Percentiles rank a stretch among this genome's conserved stretches.
Conservation (phyloP, 2,797 vertebrate genomes). For the Clarias laeviceps region DNA sequence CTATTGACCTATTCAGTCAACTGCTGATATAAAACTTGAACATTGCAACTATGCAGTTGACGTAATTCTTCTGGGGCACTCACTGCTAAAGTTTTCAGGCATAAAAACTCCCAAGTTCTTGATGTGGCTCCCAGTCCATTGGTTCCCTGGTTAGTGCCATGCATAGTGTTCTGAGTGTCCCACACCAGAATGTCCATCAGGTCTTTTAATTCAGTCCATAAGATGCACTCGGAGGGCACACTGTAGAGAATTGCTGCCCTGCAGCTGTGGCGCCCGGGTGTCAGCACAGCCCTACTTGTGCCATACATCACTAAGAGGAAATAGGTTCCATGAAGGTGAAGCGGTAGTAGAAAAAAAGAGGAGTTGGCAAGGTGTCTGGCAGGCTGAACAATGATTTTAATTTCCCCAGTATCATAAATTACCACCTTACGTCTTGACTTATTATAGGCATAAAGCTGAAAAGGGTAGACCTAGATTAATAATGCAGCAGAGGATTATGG, state of each 20-base stretch:
- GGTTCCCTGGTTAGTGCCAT: neutral
- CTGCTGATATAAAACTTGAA: neutral
- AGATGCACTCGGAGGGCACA: constrained; percentile 20
- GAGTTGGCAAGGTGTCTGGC: constrained; percentile 61
- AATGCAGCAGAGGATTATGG: constrained; percentile 54
- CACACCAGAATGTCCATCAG: constrained; percentile 38
- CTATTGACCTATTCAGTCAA: neutral
- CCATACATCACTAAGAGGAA: constrained; percentile 54
- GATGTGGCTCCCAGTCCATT: neutral
- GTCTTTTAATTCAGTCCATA: constrained; percentile 37
- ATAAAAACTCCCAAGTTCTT: constrained; percentile 31
- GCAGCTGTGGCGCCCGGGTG: constrained; percentile 28
- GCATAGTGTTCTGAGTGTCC: constrained; percentile 20
- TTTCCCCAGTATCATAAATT: constrained; percentile 66
- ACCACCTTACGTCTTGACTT: constrained; percentile 62
- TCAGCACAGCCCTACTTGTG: constrained; percentile 29
- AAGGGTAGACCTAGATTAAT: constrained; percentile 62
- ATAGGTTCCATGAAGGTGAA: constrained; percentile 62
- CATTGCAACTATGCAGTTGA: neutral
- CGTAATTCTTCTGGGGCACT: neutral
- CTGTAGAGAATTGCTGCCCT: constrained; percentile 27
- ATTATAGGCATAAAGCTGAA: constrained; percentile 65
- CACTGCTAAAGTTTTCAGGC: neutral
- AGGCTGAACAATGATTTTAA: constrained; percentile 65
- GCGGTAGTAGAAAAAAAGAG: constrained; percentile 40